phyloP scores from a whole-genome alignment of 1,140 invertebrate genomes.

The Adoxophyes honmai region DNA sequence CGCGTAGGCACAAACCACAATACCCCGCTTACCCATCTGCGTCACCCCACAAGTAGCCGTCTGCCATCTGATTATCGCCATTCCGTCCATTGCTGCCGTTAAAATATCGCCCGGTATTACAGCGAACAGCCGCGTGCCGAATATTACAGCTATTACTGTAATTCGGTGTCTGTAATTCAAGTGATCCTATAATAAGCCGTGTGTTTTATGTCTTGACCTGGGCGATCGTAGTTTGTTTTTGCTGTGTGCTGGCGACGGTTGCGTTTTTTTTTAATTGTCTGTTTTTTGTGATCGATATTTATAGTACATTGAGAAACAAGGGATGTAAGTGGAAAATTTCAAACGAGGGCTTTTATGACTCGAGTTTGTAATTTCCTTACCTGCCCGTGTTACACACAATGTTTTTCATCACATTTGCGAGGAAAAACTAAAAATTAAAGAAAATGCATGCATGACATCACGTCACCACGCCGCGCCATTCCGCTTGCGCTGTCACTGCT shows the following conservation, averaged over 20 bases:
- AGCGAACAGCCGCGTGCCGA: conserved; percentile 40
- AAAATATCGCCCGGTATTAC: conserved; percentile 64
- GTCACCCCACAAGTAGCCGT: conserved; percentile 53
- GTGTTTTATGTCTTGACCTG: conserved; percentile 15
- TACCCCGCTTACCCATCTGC: conserved; percentile 33
- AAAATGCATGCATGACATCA: no score
- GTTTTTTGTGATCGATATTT: no score
- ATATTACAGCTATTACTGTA: conserved; percentile 47
- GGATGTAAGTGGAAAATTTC: no score
- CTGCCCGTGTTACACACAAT: no score
- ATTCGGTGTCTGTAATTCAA: conserved; percentile 28
- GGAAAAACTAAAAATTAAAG: no score
- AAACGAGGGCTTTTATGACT: no score
- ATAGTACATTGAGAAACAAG: no score
- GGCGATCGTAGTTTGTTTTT: background rate
- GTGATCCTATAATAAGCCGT: conserved; percentile 11
- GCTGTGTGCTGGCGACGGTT: background rate
- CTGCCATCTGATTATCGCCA: conserved; percentile 65
- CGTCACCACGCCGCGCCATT: no score
- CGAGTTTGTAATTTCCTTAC: no score
- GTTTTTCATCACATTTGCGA: no score
- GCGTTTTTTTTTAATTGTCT: background rate
- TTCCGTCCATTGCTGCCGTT: conserved; percentile 55
- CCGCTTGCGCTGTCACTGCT: no score
- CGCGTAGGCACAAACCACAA: background rate